Percentiles rank a stretch among this genome's conserved stretches.
Evolutionary conservation across 2,797 vertebrate species (phyloP).

Genomic region (Eleutherodactylus coqui): DNA sequence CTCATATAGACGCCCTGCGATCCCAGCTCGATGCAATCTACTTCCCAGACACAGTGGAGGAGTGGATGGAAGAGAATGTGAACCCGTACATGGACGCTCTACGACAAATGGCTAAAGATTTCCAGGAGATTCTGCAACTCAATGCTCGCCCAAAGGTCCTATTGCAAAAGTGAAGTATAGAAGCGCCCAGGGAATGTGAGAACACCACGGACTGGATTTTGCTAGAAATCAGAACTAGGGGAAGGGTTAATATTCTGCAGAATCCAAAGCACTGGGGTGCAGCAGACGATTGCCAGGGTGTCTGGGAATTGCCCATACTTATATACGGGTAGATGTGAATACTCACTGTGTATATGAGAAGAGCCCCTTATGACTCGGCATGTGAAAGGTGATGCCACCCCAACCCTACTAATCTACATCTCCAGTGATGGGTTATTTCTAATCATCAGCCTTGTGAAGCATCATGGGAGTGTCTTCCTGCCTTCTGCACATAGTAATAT

Average conservation of each 20-base stretch:
- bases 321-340: too few relatives aligned
- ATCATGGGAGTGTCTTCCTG: constrained; percentile 1
- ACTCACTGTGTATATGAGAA: background rate
- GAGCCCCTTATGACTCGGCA: background rate
- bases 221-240: background rate
- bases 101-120: constrained; percentile 72
- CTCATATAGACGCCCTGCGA: constrained; percentile 68
- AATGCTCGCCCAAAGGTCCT: constrained; percentile 70
- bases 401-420: background rate
- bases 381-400: too few relatives aligned
- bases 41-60: constrained; percentile 77
- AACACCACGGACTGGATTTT: background rate
- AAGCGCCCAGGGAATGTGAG: accelerated
- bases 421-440: background rate
- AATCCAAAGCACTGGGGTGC: background rate
- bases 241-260: constrained; percentile 16
- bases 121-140: constrained; percentile 70
- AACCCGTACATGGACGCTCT: constrained; percentile 74
- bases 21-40: constrained; percentile 73
- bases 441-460: background rate
- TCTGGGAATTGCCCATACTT: background rate
- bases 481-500: too few relatives aligned
- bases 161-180: constrained; percentile 35
- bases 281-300: background rate
- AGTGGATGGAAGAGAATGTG: constrained; percentile 81